Evolutionary conservation across 1,140 invertebrate species (phyloP).

Genomic region (Papilio machaon): DNA sequence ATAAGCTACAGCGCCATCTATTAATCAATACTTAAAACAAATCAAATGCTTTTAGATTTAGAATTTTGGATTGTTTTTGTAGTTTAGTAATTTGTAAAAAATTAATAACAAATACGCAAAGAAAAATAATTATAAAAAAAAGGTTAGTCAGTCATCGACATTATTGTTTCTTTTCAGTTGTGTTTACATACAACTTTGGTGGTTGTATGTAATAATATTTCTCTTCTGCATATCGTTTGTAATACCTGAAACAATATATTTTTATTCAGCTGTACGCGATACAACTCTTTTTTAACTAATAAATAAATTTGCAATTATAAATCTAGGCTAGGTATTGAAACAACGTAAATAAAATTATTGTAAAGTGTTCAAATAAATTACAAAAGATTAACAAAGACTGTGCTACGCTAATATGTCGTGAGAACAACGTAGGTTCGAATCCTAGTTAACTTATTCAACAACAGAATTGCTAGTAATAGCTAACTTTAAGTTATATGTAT

Average conservation of each 20-base stretch:
- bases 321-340: not conserved
- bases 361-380: too few relatives aligned
- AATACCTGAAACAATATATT: not conserved
- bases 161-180: not conserved
- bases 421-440: too few relatives aligned
- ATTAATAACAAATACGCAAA: not conserved
- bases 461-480: too few relatives aligned
- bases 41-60: not conserved
- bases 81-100: not conserved
- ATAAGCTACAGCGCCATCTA: not conserved
- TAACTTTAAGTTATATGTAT: too few relatives aligned
- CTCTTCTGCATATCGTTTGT: not conserved
- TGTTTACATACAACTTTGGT: not conserved
- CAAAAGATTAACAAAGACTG: too few relatives aligned
- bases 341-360: too few relatives aligned
- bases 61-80: not conserved
- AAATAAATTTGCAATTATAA: not conserved
- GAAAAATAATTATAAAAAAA: not conserved
- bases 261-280: not conserved
- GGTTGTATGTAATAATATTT: not conserved
- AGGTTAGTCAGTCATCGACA: not conserved
- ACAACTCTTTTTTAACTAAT: too few relatives aligned
- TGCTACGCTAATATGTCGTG: too few relatives aligned
- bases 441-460: too few relatives aligned
- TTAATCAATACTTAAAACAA: not conserved